These are phyloP conservation scores for Camarhynchus parvulus DNA, from an alignment of 2,113 vertebrate species.

Conservation along the genomic window DNA sequence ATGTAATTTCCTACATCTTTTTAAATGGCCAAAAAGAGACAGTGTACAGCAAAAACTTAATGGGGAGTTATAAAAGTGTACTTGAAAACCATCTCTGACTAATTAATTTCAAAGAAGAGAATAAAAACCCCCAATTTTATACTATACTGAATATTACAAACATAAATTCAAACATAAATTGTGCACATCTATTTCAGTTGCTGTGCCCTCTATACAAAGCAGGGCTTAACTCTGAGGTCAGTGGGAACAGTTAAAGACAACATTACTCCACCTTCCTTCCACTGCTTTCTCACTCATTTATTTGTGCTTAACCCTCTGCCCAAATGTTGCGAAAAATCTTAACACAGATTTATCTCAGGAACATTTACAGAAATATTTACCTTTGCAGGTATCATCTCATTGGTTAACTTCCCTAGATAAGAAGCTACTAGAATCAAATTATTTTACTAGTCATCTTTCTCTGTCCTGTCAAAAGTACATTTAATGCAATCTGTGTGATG, in stretches of 20 bases:
- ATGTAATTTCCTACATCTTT: neutral
- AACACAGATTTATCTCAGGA: neutral
- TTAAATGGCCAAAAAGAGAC: slow-evolving; percentile 16
- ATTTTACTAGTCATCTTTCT: slow-evolving; percentile 51
- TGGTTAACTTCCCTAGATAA: slow-evolving; percentile 24
- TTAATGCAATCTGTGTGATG: slow-evolving; percentile 68
- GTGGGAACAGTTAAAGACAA: neutral
- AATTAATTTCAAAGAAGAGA: slow-evolving; percentile 31
- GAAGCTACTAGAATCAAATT: slow-evolving; percentile 43
- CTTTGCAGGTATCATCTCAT: neutral
- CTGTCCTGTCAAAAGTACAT: slow-evolving; percentile 53
- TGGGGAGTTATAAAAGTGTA: neutral
- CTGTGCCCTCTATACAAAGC: neutral
- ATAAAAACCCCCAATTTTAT: neutral
- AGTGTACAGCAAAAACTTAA: slow-evolving; percentile 21
- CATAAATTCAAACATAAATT: slow-evolving; percentile 37
- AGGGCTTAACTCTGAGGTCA: neutral
- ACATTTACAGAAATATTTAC: slow-evolving; percentile 33
- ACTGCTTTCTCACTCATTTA: neutral
- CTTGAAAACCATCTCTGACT: slow-evolving; percentile 5
- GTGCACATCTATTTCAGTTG: neutral
- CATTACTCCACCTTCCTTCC: neutral
- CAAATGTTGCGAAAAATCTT: neutral
- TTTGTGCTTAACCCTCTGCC: neutral
- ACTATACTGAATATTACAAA: slow-evolving; percentile 1